A percentile compares a stretch with the other conserved stretches of the same genome.
phyloP scores from a whole-genome alignment of 2,113 vertebrate genomes.

The Emberiza fucata region DNA sequence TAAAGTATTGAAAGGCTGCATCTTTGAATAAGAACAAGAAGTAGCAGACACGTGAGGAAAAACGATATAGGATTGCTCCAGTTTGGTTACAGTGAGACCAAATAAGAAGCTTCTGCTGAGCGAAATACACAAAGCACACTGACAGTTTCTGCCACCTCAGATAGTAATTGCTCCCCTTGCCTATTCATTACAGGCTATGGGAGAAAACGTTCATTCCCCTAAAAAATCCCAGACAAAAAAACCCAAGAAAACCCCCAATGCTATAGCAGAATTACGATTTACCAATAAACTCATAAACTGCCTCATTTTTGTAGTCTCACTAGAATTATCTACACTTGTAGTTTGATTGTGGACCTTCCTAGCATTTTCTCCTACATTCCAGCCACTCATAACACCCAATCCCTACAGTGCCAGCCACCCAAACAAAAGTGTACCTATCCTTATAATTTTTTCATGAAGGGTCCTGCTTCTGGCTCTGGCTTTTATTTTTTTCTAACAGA shows the following conservation, averaged over 20 bases:
- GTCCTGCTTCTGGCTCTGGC: neutral
- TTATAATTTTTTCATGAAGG: neutral
- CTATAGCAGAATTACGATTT: neutral
- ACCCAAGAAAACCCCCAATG: neutral
- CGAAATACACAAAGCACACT: neutral
- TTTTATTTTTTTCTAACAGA: neutral
- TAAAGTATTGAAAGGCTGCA: neutral
- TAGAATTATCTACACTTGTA: neutral
- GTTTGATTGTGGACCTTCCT: neutral
- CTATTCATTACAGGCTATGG: neutral
- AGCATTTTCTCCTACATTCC: neutral
- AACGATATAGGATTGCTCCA: neutral
- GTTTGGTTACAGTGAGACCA: neutral
- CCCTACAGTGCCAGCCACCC: neutral
- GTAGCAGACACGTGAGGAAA: neutral
- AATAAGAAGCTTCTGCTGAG: neutral
- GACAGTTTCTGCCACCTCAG: neutral
- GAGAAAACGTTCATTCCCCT: neutral
- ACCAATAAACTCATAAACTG: neutral
- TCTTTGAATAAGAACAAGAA: neutral
- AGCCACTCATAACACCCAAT: neutral
- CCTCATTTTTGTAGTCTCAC: neutral
- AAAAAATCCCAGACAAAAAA: neutral
- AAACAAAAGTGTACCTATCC: neutral
- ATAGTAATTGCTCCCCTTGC: neutral